Percentiles rank a stretch among this genome's conserved stretches.
Conservation (phyloP, 1,140 invertebrate species). For the Drosophila ogumai region DNA sequence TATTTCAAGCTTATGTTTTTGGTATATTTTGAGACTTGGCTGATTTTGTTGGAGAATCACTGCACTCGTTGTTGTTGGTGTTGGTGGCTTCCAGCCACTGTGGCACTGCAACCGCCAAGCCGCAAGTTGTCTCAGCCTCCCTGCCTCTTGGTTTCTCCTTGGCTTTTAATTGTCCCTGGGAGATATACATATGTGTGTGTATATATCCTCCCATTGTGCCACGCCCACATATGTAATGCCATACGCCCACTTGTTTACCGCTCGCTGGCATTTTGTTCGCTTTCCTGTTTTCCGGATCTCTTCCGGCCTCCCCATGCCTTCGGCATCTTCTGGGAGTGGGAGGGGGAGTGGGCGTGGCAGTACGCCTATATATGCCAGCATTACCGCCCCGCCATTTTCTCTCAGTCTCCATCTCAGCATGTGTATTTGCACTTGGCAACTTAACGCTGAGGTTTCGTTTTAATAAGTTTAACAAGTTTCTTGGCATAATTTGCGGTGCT, state of each 20-base stretch:
- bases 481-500: conserved; percentile 78
- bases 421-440: conserved; percentile 73
- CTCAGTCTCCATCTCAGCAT: conserved; percentile 25
- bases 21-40: neutral
- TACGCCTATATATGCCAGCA: neutral
- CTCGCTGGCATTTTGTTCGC: conserved; percentile 47
- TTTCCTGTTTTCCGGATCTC: conserved; percentile 15
- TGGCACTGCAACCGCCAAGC: conserved; percentile 23
- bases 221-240: conserved; percentile 41
- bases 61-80: conserved; percentile 13
- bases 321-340: neutral
- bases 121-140: conserved; percentile 27
- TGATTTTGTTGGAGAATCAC: conserved; percentile 3
- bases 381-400: conserved; percentile 4
- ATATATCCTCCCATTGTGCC: conserved; percentile 12
- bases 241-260: conserved; percentile 62
- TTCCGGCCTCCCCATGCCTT: neutral
- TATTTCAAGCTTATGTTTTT: neutral
- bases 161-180: conserved; percentile 48
- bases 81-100: conserved; percentile 10
- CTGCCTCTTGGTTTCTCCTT: conserved; percentile 11
- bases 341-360: conserved; percentile 17
- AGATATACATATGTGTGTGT: conserved; percentile 12
- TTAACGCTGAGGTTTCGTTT: conserved; percentile 81
- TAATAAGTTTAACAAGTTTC: conserved; percentile 84